Conservation (phyloP, 2,888 invertebrate species). For the Philereme vetulata region DNA sequence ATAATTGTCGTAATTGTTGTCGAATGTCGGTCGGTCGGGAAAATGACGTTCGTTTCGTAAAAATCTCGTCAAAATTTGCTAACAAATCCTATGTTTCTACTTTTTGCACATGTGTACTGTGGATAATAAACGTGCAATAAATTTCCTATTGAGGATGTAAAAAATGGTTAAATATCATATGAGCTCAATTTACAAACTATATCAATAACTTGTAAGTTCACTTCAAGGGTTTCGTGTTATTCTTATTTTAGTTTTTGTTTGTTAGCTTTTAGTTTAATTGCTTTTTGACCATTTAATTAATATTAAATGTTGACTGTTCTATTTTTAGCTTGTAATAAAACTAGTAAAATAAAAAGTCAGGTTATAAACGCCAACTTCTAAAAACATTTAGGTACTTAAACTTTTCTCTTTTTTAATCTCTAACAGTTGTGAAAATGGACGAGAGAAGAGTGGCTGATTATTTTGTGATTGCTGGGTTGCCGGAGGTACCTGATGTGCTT, state of each 20-base stretch:
- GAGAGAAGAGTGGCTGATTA: conserved; percentile 97
- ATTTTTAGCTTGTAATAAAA: background rate
- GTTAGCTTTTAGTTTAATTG: background rate
- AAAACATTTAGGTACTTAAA: conserved; percentile 36
- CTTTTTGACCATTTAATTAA: background rate
- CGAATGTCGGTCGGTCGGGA: conserved; percentile 1
- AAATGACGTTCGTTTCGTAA: conserved; percentile 55
- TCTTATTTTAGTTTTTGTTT: conserved; percentile 38
- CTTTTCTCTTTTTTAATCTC: conserved; percentile 45
- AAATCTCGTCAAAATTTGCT: conserved; percentile 46
- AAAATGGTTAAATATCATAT: conserved; percentile 47
- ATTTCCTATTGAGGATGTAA: conserved; percentile 40
- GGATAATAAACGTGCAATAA: conserved; percentile 41
- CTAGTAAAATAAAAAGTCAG: conserved; percentile 15
- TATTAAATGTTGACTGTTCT: background rate
- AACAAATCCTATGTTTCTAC: conserved; percentile 35
- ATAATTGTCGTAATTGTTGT: too few relatives aligned
- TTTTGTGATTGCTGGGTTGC: conserved; percentile 98
- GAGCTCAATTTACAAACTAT: conserved; percentile 43
- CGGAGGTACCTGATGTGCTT: conserved; percentile 90
- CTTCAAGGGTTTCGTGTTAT: conserved; percentile 64
- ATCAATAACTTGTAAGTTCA: conserved; percentile 62
- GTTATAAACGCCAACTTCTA: conserved; percentile 21
- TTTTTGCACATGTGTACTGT: conserved; percentile 1
- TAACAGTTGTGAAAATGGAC: conserved; percentile 85